A percentile compares a stretch with the other conserved stretches of the same genome.
Evolutionary conservation across 2,888 invertebrate species (phyloP).

Genomic region (Macrosoma leucophasiata): DNA sequence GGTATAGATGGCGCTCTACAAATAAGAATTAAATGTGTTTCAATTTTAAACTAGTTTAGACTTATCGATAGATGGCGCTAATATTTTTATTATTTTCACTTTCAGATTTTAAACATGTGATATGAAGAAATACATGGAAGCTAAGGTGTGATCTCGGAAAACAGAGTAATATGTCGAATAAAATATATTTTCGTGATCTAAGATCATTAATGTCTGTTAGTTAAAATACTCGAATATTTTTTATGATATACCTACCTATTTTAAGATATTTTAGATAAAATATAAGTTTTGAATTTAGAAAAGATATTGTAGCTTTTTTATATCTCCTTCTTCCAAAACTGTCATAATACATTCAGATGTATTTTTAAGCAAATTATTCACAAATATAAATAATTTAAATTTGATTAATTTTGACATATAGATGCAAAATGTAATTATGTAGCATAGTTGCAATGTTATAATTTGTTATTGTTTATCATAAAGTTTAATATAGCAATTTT

Average conservation of each 20-base stretch:
- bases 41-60: neutral
- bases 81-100: constrained; percentile 21
- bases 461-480: too few species aligned
- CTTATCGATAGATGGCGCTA: constrained; percentile 29
- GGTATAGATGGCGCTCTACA: constrained; percentile 27
- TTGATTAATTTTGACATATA: too few species aligned
- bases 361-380: too few species aligned
- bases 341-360: too few species aligned
- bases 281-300: too few species aligned
- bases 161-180: constrained; percentile 41
- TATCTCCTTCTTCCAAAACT: too few species aligned
- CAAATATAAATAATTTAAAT: too few species aligned
- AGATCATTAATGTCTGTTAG: constrained; percentile 19
- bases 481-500: too few species aligned
- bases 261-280: too few species aligned
- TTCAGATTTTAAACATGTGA: constrained; percentile 49
- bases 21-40: neutral
- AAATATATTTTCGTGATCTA: constrained; percentile 34
- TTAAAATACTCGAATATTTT: constrained; percentile 28
- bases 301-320: too few species aligned
- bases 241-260: constrained; percentile 28
- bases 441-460: too few species aligned
- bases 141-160: constrained; percentile 68
- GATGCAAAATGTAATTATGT: too few species aligned
- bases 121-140: constrained; percentile 54